These are phyloP conservation scores for Columbina picui DNA, from an alignment of 2,113 vertebrate species.

Conservation along the genomic window DNA sequence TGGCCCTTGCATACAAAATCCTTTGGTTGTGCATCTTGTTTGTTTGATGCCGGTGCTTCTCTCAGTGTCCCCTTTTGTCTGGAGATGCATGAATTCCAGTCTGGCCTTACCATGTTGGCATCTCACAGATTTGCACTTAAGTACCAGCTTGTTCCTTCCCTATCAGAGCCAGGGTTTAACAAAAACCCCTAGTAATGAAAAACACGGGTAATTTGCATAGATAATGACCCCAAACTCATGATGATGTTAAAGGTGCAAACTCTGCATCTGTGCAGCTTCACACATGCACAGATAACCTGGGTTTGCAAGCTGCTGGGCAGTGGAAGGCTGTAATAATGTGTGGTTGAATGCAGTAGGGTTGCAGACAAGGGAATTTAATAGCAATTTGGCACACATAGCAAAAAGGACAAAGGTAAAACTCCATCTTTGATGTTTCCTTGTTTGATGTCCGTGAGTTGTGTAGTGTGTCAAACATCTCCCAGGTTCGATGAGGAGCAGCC, in stretches of 20 bases:
- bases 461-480: not conserved
- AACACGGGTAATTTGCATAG: not conserved
- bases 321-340: not conserved
- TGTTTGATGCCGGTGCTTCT: not conserved
- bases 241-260: not conserved
- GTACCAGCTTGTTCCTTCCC: not conserved
- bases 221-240: not conserved
- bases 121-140: not conserved
- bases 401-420: not conserved
- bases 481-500: not conserved
- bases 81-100: not conserved
- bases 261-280: not conserved
- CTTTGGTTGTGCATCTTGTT: not conserved
- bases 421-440: not conserved
- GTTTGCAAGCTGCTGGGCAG: not conserved
- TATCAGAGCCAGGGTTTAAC: not conserved
- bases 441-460: not conserved
- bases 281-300: not conserved
- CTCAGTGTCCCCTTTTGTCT: not conserved
- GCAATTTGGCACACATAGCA: not conserved
- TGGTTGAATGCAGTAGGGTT: not conserved
- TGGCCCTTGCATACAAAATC: not conserved
- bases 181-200: not conserved
- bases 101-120: not conserved
- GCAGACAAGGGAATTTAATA: not conserved